Evolutionary conservation across 2,888 invertebrate species (phyloP).

Genomic region (Caenorhabditis imperialis): DNA sequence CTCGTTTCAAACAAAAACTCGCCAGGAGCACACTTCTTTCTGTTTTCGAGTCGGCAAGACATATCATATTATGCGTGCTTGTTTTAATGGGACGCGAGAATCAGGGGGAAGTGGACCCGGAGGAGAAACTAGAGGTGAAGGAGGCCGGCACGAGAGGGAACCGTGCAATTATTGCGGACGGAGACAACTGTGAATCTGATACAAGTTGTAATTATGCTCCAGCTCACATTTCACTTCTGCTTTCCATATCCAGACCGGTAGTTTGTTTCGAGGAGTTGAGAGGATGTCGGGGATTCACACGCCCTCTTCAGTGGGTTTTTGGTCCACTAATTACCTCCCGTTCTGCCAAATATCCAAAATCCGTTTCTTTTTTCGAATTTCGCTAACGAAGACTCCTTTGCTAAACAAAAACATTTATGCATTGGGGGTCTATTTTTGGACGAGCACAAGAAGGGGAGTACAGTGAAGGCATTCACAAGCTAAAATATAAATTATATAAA

Average conservation of each 20-base stretch:
- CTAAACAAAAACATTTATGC: constrained; percentile 17
- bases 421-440: constrained; percentile 22
- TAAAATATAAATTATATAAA: constrained; percentile 41
- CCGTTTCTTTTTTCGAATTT: not conserved
- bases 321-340: constrained; percentile 18
- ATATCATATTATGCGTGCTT: constrained; percentile 43
- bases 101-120: not conserved
- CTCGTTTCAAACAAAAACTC: constrained; percentile 51
- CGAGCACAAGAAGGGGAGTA: not conserved
- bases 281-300: not conserved
- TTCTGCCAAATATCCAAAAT: constrained; percentile 11
- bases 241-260: not conserved
- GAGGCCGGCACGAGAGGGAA: not conserved
- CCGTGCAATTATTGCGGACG: constrained; percentile 1
- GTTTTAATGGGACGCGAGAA: constrained; percentile 19
- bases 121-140: too few relatives aligned
- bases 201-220: constrained; percentile 5
- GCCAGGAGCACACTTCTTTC: not conserved
- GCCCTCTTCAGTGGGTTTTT: not conserved
- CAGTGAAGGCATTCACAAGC: not conserved
- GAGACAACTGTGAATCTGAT: not conserved
- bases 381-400: constrained; percentile 11
- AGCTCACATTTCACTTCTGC: not conserved
- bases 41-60: constrained; percentile 25
- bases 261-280: not conserved